A percentile compares a stretch with the other conserved stretches of the same genome.
Conservation (phyloP, 1,140 invertebrate genomes). For the Mylabris phalerata region DNA sequence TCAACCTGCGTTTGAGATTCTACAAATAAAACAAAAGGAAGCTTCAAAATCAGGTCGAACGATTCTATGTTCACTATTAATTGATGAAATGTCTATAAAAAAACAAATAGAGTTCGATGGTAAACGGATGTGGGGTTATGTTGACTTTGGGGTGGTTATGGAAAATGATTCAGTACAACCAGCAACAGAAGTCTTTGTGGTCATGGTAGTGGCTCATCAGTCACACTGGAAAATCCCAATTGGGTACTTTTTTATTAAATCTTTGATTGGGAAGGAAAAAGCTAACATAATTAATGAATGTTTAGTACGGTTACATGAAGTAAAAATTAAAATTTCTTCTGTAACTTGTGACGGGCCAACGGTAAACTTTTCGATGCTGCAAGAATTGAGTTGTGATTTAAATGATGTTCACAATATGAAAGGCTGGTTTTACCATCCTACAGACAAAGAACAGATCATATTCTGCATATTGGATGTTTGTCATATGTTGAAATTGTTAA, state of each 20-base stretch:
- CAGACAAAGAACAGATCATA: too few species aligned
- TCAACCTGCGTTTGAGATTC: constrained; percentile 23
- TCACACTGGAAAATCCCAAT: constrained; percentile 33
- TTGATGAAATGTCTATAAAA: constrained; percentile 37
- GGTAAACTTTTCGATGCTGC: constrained; percentile 17
- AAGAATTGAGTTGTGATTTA: not conserved
- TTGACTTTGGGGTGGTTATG: constrained; percentile 29
- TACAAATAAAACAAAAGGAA: constrained; percentile 30
- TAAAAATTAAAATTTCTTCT: constrained; percentile 5
- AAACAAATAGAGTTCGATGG: constrained; percentile 29
- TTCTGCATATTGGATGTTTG: too few species aligned
- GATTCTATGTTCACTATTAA: constrained; percentile 25
- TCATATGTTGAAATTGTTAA: too few species aligned
- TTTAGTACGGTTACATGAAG: constrained; percentile 8
- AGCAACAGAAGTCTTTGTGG: constrained; percentile 30
- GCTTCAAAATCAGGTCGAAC: constrained; percentile 21
- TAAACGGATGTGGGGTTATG: constrained; percentile 24
- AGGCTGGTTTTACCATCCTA: too few species aligned
- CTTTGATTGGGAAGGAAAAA: constrained; percentile 16
- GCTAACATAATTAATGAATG: constrained; percentile 13
- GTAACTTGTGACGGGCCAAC: constrained; percentile 23
- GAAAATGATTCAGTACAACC: constrained; percentile 21
- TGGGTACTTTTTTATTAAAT: constrained; percentile 26
- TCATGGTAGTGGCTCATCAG: constrained; percentile 32
- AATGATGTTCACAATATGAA: too few species aligned